Conservation (phyloP, 2,888 invertebrate genomes). For the Trichacis sp. region DNA sequence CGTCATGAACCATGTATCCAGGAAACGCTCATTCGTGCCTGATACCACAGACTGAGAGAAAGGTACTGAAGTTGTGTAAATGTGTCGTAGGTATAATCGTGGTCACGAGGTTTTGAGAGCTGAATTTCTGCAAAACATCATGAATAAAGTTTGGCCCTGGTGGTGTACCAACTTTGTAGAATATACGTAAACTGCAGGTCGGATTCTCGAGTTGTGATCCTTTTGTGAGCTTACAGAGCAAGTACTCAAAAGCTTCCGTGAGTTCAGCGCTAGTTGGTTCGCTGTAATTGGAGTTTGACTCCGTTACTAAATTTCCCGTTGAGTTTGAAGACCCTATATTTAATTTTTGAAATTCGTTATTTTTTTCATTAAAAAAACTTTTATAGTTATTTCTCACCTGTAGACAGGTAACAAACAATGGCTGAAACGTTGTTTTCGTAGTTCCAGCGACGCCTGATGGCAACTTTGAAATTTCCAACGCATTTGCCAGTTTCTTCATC, state of each 20-base stretch:
- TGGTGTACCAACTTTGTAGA: constrained; percentile 78
- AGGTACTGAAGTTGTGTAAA: constrained; percentile 84
- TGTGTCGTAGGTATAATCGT: constrained; percentile 84
- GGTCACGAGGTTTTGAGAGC: constrained; percentile 72
- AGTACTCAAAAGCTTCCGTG: constrained; percentile 73
- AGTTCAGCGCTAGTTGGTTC: constrained; percentile 70
- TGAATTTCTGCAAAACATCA: constrained; percentile 61
- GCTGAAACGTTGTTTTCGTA: constrained; percentile 90
- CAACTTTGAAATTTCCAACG: constrained; percentile 84
- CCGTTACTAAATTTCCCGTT: constrained; percentile 62
- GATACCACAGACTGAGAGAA: constrained; percentile 86
- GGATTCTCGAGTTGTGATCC: constrained; percentile 70
- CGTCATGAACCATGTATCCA: not conserved
- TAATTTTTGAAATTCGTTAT: constrained; percentile 12
- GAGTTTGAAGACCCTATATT: constrained; percentile 67
- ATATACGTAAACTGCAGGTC: constrained; percentile 81
- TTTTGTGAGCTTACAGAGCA: constrained; percentile 72
- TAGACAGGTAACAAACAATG: constrained; percentile 85
- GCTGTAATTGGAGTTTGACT: constrained; percentile 59
- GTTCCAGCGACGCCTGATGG: constrained; percentile 88
- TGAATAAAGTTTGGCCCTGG: constrained; percentile 69
- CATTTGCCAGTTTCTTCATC: constrained; percentile 93
- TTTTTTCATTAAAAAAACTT: too few species aligned
- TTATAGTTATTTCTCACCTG: too few species aligned
- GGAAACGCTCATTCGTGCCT: constrained; percentile 74